Conservation (phyloP, 2,888 invertebrate species). For the Eueremaeus valkanovi region DNA sequence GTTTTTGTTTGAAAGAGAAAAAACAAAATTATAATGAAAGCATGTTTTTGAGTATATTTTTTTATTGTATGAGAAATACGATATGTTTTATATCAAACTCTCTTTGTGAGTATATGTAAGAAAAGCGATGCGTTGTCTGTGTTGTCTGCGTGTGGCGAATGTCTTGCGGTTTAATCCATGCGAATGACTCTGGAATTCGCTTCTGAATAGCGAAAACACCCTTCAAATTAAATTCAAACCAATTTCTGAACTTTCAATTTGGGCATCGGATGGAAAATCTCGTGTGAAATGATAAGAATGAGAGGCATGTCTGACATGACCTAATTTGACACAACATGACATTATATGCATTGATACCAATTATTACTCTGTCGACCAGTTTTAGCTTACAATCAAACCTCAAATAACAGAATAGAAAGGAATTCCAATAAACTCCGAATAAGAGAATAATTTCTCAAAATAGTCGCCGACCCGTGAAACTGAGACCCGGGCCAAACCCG, state of each 20-base stretch:
- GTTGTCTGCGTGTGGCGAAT: constrained; percentile 14
- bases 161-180: background rate
- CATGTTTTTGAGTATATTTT: background rate
- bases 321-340: constrained; percentile 35
- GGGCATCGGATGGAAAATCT: background rate
- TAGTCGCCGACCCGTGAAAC: too few species aligned
- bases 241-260: background rate
- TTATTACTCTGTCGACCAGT: constrained; percentile 8
- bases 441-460: too few species aligned
- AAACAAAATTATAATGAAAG: background rate
- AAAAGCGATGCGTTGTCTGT: background rate
- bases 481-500: too few species aligned
- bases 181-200: constrained; percentile 11
- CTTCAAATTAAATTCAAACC: constrained; percentile 23
- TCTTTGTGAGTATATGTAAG: too few species aligned
- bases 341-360: constrained; percentile 9
- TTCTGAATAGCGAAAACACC: background rate
- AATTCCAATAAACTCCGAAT: too few species aligned
- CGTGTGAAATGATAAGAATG: constrained; percentile 18
- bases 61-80: background rate
- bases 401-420: too few species aligned
- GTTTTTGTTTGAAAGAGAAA: background rate
- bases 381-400: background rate
- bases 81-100: too few species aligned
- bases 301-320: constrained; percentile 27